phyloP scores from a whole-genome alignment of 2,113 vertebrate genomes.

The Aphyosemion australe region DNA sequence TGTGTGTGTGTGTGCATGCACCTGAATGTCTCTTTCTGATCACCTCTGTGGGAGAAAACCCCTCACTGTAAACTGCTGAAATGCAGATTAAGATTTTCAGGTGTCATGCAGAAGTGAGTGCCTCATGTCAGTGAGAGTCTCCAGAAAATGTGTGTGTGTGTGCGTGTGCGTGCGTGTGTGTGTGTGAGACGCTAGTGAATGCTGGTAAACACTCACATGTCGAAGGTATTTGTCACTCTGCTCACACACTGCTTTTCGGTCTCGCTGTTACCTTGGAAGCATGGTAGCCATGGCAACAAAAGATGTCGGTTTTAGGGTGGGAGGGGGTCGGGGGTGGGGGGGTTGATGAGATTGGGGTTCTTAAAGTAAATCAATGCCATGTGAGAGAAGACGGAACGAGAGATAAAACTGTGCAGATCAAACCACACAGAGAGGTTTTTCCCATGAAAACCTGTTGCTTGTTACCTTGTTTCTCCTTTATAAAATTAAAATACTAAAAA shows the following conservation, averaged over 20 bases:
- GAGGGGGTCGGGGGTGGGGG: conserved; percentile 9
- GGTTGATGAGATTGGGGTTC: conserved; percentile 54
- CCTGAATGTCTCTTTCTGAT: no score
- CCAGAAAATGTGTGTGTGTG: background rate
- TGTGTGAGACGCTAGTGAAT: conserved; percentile 4
- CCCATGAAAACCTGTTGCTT: conserved; percentile 57
- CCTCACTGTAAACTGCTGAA: background rate
- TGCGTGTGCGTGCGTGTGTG: conserved; percentile 1
- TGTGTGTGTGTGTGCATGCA: background rate
- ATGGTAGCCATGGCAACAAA: conserved; percentile 80
- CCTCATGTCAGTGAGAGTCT: background rate
- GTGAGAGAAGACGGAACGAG: conserved; percentile 23
- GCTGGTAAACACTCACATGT: conserved; percentile 65
- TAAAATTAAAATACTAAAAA: conserved; percentile 5
- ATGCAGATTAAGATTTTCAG: background rate
- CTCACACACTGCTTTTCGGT: conserved; percentile 74
- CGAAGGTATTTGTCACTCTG: conserved; percentile 78
- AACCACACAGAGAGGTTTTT: background rate
- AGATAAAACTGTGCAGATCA: conserved; percentile 7
- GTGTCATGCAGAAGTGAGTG: no score
- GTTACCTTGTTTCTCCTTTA: conserved; percentile 8
- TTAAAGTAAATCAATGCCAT: conserved; percentile 53
- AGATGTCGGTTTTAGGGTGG: conserved; percentile 70
- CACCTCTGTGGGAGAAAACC: background rate
- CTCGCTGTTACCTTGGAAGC: conserved; percentile 82